Conservation (phyloP, 2,797 vertebrate species). For the Acridotheres tristis region DNA sequence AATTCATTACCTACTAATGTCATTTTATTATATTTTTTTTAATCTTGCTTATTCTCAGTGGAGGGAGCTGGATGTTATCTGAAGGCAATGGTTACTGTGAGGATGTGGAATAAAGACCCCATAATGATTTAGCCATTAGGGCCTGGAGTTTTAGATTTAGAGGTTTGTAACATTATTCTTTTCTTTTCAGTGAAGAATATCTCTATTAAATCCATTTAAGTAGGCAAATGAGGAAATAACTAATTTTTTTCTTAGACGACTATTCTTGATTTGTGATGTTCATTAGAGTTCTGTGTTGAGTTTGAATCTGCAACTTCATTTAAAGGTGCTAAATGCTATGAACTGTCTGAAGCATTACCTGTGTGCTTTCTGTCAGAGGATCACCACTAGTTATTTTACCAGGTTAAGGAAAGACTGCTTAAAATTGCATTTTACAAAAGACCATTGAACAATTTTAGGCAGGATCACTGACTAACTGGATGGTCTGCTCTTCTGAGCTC, state of each 20-base stretch:
- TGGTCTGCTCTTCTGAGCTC: not conserved
- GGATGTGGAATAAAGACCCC: not conserved
- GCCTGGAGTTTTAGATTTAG: not conserved
- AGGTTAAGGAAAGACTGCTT: not conserved
- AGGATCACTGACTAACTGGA: not conserved
- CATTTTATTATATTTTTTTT: not conserved
- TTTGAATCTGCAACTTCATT: not conserved
- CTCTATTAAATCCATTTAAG: not conserved
- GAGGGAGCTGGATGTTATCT: conserved; percentile 21
- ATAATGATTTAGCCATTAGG: not conserved
- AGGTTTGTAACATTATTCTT: not conserved
- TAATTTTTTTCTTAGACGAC: not conserved
- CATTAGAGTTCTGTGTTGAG: not conserved
- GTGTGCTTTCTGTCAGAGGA: not conserved
- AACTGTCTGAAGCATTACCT: not conserved
- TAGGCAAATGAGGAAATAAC: not conserved
- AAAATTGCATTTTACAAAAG: not conserved
- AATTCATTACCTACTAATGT: conserved; percentile 62
- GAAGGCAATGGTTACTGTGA: not conserved
- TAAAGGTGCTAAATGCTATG: not conserved
- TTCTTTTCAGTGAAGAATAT: not conserved
- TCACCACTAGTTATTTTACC: not conserved
- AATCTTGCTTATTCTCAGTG: conserved; percentile 35
- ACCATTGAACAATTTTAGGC: not conserved
- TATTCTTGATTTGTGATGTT: not conserved